Conservation (phyloP, 2,888 invertebrate genomes). For the Phyto melanocephala region DNA sequence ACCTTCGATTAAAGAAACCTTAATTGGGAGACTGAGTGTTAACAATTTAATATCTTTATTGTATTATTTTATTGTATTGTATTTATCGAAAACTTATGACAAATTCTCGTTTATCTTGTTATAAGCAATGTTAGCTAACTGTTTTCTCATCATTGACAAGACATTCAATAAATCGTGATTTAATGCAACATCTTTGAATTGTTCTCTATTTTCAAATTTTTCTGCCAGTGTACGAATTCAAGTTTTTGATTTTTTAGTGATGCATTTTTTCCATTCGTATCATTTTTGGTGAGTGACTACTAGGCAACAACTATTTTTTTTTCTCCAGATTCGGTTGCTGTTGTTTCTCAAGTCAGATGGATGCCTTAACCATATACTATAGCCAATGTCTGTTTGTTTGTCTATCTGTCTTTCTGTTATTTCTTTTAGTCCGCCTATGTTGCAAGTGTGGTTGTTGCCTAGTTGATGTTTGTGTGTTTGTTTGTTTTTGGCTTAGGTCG, state of each 20-base stretch:
- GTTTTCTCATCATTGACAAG: no score
- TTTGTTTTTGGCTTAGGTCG: slow-evolving; percentile 61
- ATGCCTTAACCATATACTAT: slow-evolving; percentile 18
- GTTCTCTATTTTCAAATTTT: slow-evolving; percentile 5
- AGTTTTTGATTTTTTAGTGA: slow-evolving; percentile 28
- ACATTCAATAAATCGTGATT: no score
- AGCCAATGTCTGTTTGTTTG: background rate
- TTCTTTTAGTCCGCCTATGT: slow-evolving; percentile 2
- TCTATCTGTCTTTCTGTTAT: background rate
- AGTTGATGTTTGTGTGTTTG: slow-evolving; percentile 60
- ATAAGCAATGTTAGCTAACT: no score
- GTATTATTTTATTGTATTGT: no score
- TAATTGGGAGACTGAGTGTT: no score
- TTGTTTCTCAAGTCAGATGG: slow-evolving; percentile 26
- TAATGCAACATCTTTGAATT: no score
- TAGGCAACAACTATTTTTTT: slow-evolving; percentile 27
- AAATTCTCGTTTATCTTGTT: no score
- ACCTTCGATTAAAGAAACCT: no score
- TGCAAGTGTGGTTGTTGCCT: slow-evolving; percentile 53
- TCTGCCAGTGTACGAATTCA: slow-evolving; percentile 36
- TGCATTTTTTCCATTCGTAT: slow-evolving; percentile 15
- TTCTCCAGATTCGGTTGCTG: background rate
- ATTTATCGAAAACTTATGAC: no score
- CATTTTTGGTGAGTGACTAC: slow-evolving; percentile 53
- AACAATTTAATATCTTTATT: no score